Evolutionary conservation across 2,113 vertebrate species (phyloP), one percentile per base, ranked within the genome.

Genomic region (Rhegmatorhina hoffmannsi): DNA sequence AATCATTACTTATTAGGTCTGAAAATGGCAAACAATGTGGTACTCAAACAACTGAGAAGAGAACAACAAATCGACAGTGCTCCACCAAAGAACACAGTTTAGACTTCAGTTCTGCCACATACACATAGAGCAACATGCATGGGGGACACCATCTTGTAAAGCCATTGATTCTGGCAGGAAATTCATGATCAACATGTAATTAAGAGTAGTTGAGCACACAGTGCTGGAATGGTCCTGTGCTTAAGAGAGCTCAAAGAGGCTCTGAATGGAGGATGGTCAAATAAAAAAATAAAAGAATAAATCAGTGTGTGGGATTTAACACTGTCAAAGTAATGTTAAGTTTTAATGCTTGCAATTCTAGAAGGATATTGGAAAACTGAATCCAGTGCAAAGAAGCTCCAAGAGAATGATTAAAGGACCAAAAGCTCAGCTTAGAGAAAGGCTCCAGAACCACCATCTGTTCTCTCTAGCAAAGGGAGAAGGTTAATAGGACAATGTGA

Each of bases 401-500:
- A 72, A 84, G 58, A 84, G 40, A 47, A 87, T 49, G 84, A 96
- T 89, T 95, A 95, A 90, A 87, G 73, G 73, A 89, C 73, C 86
- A 75, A 96, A 87, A 86, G 17, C 76, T 84, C 72, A 90, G 76
- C 68, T 90, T 90, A 75, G 64, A 93, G 47, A 95, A 86, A 81
- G 89, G 64, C 91, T 94, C 73, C 64, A 94, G 64, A 86, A 84
- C 60, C 44, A 93, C 92, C 95, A 97, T 97, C 96, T 96, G 92
- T 87, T 97, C 94, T 90, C 47, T 47, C 77, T 78, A 92, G 75
- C 4, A 4, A 93, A 93, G 43, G 47, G 79, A 93, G 90, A 95
- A 96, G 94, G 95, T 96, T 94, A 96, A 94, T 70, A 97, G 92
- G 92, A 97, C 52, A 3, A 84, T 89, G 29, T 93, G 94, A 97